A percentile compares a stretch with the other conserved stretches of the same genome.
Evolutionary conservation across 1,140 invertebrate genomes (phyloP).

Genomic region (Panagrolaimus sp.): DNA sequence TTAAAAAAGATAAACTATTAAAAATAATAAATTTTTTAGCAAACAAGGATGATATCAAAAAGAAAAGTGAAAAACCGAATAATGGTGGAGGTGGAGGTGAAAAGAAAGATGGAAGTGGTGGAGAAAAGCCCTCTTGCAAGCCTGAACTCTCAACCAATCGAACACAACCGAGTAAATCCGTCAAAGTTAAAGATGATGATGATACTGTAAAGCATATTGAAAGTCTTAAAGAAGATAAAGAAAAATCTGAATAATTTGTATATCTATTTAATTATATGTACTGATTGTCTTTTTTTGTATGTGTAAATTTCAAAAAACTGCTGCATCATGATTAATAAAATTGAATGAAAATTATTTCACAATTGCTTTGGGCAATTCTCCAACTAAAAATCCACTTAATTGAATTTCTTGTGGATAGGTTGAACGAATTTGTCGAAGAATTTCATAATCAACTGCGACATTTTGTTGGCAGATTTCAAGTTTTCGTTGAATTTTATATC

Average conservation of each 20-base stretch:
- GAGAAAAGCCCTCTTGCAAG: neutral
- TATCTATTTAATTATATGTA: slow-evolving; percentile 31
- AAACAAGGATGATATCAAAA: slow-evolving; percentile 15
- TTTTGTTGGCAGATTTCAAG: slow-evolving; percentile 55
- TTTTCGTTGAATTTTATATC: slow-evolving; percentile 49
- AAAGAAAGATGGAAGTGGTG: neutral
- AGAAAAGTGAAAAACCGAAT: slow-evolving; percentile 6
- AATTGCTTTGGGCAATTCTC: slow-evolving; percentile 44
- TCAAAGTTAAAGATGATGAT: slow-evolving; percentile 20
- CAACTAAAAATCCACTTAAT: slow-evolving; percentile 46
- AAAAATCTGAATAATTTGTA: slow-evolving; percentile 15
- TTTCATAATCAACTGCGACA: slow-evolving; percentile 49
- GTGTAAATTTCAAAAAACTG: slow-evolving; percentile 18
- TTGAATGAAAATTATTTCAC: slow-evolving; percentile 21
- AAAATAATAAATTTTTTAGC: neutral
- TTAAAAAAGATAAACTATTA: slow-evolving; percentile 12
- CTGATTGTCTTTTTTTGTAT: slow-evolving; percentile 37
- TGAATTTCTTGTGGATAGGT: slow-evolving; percentile 55
- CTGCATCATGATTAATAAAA: neutral
- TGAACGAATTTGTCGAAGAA: slow-evolving; percentile 46
- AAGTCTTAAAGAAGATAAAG: slow-evolving; percentile 17
- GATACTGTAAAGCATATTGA: slow-evolving; percentile 20
- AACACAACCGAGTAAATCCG: slow-evolving; percentile 8
- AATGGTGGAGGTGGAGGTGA: slow-evolving; percentile 27
- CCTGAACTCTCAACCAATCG: slow-evolving; percentile 2